A percentile compares a stretch with the other conserved stretches of the same genome.
Conservation (phyloP, 2,888 invertebrate species). For the Cephus pulcher region DNA sequence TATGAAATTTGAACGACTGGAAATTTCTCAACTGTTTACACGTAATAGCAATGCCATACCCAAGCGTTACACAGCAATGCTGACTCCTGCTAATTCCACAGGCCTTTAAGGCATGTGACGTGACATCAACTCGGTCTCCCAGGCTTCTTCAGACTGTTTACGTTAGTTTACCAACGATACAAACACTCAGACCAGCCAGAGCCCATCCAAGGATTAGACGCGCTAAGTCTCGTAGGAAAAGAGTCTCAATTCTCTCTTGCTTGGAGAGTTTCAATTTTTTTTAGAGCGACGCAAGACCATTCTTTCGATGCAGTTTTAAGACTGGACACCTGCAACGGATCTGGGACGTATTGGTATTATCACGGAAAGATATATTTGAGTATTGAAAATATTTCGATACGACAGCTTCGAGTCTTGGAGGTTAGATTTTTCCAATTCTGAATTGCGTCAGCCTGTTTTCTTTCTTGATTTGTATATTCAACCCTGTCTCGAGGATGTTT, state of each 20-base stretch:
- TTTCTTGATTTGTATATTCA: not conserved
- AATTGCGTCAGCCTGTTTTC: not conserved
- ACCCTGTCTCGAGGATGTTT: not conserved
- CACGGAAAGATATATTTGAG: too few relatives aligned
- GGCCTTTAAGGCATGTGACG: slow-evolving; percentile 26
- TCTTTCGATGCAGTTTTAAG: not conserved
- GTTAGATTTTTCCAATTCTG: not conserved
- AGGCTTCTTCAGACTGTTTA: slow-evolving; percentile 32
- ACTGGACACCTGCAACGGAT: not conserved
- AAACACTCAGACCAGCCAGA: slow-evolving; percentile 22
- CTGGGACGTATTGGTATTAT: not conserved
- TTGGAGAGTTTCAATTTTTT: not conserved
- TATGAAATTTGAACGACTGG: not conserved
- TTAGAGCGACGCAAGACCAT: not conserved
- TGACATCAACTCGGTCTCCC: slow-evolving; percentile 26
- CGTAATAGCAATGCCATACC: not conserved
- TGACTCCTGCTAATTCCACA: slow-evolving; percentile 23
- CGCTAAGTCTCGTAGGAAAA: not conserved
- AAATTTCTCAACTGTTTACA: not conserved
- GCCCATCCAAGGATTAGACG: not conserved
- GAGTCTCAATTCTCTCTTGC: not conserved
- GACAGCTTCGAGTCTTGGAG: not conserved
- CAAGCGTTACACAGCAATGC: not conserved
- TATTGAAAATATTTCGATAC: too few relatives aligned
- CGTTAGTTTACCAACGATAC: slow-evolving; percentile 36